phyloP scores from a whole-genome alignment of 1,140 invertebrate genomes.

The Meteorus sp. region DNA sequence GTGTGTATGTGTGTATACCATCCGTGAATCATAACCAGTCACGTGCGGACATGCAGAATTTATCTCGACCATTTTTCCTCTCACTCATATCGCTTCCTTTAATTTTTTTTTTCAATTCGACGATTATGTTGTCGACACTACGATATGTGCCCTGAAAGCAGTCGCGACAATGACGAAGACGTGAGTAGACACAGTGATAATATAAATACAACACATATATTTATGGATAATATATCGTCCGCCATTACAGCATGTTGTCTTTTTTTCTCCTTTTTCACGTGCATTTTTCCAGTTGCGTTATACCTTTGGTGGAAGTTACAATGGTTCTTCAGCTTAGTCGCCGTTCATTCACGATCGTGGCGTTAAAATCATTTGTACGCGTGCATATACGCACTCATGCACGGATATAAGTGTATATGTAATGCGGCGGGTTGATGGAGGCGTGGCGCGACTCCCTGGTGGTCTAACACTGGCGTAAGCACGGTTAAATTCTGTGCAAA shows the following conservation, averaged over 20 bases:
- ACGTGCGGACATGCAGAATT: neutral
- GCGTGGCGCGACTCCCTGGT: slow-evolving; percentile 52
- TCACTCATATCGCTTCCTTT: slow-evolving; percentile 24
- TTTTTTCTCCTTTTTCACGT: neutral
- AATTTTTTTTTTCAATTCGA: slow-evolving; percentile 39
- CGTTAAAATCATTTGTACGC: slow-evolving; percentile 44
- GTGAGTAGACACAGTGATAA: slow-evolving; percentile 9
- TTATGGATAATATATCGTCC: slow-evolving; percentile 1
- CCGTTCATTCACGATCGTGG: slow-evolving; percentile 37
- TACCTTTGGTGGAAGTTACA: no score
- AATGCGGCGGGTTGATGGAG: slow-evolving; percentile 40
- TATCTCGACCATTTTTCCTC: neutral
- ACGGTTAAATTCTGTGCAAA: no score
- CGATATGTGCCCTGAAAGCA: slow-evolving; percentile 6
- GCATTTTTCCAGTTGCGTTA: no score
- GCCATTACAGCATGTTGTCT: slow-evolving; percentile 21
- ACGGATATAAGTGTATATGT: no score
- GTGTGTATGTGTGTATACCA: no score
- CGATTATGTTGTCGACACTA: slow-evolving; percentile 54
- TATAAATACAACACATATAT: neutral
- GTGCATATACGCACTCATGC: slow-evolving; percentile 31
- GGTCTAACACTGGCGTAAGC: slow-evolving; percentile 54
- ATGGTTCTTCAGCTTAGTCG: slow-evolving; percentile 24
- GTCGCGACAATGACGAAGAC: neutral
- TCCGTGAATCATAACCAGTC: no score